Percentiles rank a stretch among this genome's conserved stretches.
phyloP scores from a whole-genome alignment of 1,140 invertebrate species.

The Danaus plexippus region DNA sequence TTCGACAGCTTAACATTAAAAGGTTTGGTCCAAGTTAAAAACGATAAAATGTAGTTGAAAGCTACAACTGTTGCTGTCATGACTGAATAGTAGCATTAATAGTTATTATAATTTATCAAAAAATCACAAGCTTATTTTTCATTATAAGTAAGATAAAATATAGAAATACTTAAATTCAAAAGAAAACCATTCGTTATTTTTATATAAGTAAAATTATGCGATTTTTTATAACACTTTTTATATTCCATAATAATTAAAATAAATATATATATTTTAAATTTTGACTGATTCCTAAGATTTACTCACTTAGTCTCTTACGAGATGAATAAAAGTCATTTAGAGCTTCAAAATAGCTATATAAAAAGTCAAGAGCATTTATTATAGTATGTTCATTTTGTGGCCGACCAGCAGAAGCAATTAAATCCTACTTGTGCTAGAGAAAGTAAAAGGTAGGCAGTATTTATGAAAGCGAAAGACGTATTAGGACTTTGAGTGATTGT shows the following conservation, averaged over 20 bases:
- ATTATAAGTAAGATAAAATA: too few relatives aligned
- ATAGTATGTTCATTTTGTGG: constrained; percentile 39
- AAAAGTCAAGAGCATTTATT: constrained; percentile 44
- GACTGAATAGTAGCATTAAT: too few relatives aligned
- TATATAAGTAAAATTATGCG: too few relatives aligned
- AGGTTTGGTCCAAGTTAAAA: constrained; percentile 31
- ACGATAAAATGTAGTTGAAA: neutral
- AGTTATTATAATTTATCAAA: neutral
- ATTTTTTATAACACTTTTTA: constrained; percentile 1
- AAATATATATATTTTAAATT: constrained; percentile 17
- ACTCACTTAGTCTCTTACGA: constrained; percentile 58
- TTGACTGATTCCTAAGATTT: constrained; percentile 39
- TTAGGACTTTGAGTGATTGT: too few relatives aligned
- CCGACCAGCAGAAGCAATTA: constrained; percentile 19
- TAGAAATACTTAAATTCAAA: too few relatives aligned
- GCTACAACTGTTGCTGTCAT: too few relatives aligned
- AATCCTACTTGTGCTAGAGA: constrained; percentile 5
- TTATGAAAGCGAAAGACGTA: too few relatives aligned
- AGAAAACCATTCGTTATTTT: too few relatives aligned
- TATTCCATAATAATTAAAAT: constrained; percentile 3
- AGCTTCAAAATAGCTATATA: constrained; percentile 50
- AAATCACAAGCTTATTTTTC: too few relatives aligned
- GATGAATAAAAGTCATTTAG: constrained; percentile 59
- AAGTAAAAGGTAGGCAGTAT: too few relatives aligned
- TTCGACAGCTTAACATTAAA: constrained; percentile 53